Conservation (phyloP, 2,888 invertebrate genomes). For the Campoletis raptor region DNA sequence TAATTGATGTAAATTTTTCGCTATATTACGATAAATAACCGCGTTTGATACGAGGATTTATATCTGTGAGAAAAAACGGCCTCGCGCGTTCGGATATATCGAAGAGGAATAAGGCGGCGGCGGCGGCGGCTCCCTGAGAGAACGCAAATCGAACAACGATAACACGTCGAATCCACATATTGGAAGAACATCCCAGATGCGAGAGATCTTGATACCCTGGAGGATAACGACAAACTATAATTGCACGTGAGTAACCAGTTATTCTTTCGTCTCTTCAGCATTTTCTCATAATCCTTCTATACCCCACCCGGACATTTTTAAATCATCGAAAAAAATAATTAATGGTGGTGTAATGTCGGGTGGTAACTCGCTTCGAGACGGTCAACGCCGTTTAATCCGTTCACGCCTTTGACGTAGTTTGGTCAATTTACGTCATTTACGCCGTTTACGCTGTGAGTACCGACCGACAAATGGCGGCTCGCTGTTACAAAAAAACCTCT, state of each 20-base stretch:
- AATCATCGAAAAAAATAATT: slow-evolving; percentile 41
- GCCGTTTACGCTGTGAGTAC: slow-evolving; percentile 31
- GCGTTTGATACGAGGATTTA: slow-evolving; percentile 40
- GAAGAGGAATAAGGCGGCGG: slow-evolving; percentile 57
- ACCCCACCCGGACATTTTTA: slow-evolving; percentile 52
- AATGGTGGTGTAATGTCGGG: slow-evolving; percentile 68
- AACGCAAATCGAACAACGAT: slow-evolving; percentile 66
- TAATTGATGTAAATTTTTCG: slow-evolving; percentile 63
- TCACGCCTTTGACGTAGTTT: neutral
- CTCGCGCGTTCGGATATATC: slow-evolving; percentile 40
- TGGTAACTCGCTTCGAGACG: slow-evolving; percentile 74
- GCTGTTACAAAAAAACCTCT: slow-evolving; percentile 36
- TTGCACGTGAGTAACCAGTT: slow-evolving; percentile 78
- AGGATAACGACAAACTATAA: slow-evolving; percentile 75
- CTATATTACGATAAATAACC: slow-evolving; percentile 68
- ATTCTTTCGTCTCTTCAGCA: slow-evolving; percentile 1
- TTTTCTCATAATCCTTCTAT: slow-evolving; percentile 28
- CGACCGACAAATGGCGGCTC: slow-evolving; percentile 61
- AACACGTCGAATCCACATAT: slow-evolving; percentile 63
- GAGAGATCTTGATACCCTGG: slow-evolving; percentile 74
- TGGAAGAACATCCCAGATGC: slow-evolving; percentile 78
- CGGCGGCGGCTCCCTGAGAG: slow-evolving; percentile 39
- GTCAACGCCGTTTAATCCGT: neutral
- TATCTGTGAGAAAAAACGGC: slow-evolving; percentile 32
- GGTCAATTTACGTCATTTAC: neutral